A percentile compares a stretch with the other conserved stretches of the same genome.
phyloP scores from a whole-genome alignment of 30 jellyfish, hydroid and myxozoan species.

The Aurelia sp. region DNA sequence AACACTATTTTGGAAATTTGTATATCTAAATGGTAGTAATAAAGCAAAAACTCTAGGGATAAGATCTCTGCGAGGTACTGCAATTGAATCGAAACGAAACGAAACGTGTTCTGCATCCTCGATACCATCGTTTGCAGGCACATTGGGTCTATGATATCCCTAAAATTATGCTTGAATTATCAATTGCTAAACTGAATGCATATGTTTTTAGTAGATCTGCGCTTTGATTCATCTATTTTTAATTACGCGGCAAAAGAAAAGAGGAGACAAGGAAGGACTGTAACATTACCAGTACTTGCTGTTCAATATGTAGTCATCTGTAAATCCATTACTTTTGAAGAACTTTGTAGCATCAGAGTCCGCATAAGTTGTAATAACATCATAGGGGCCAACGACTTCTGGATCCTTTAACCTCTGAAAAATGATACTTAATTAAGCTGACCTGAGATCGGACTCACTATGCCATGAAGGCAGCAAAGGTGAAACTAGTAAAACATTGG shows the following conservation, averaged over 20 bases:
- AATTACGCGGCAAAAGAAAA: background rate
- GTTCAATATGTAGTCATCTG: conserved; percentile 64
- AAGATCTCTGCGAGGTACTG: too few relatives aligned
- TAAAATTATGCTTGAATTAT: too few relatives aligned
- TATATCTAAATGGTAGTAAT: too few relatives aligned
- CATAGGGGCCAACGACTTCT: conserved; percentile 25
- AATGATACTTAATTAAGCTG: background rate
- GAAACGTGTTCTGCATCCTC: too few relatives aligned
- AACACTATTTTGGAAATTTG: too few relatives aligned
- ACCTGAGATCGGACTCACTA: background rate
- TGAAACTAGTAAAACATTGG: too few relatives aligned
- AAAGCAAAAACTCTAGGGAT: too few relatives aligned
- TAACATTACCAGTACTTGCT: conserved; percentile 48
- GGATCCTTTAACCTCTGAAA: conserved; percentile 60
- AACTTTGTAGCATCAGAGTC: conserved; percentile 46
- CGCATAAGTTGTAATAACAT: conserved; percentile 58
- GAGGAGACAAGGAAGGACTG: background rate
- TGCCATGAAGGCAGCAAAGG: background rate
- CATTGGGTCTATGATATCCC: too few relatives aligned
- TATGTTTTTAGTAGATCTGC: too few relatives aligned
- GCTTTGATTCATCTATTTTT: background rate
- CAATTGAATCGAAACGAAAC: too few relatives aligned
- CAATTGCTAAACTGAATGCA: too few relatives aligned
- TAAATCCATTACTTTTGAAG: conserved; percentile 46
- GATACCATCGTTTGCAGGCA: too few relatives aligned